phyloP scores from a whole-genome alignment of 23 tunicate species.

The Ciona savignyi region DNA sequence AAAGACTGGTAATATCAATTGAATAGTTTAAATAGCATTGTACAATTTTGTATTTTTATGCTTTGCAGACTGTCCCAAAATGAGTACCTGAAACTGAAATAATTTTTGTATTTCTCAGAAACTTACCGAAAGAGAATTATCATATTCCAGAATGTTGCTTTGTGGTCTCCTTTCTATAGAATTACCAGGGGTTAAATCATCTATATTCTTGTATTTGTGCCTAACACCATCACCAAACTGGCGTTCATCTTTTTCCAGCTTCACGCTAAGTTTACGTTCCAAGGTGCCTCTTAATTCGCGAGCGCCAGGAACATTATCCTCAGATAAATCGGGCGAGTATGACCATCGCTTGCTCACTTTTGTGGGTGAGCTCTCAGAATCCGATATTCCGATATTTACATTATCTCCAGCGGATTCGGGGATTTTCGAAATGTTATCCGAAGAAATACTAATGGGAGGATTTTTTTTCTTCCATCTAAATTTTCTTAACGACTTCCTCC shows the following conservation, averaged over 20 bases:
- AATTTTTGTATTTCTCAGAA: too few species aligned
- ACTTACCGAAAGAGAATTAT: too few species aligned
- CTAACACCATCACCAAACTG: background rate
- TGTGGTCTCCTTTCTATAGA: too few species aligned
- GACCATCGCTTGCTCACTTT: slow-evolving; percentile 61
- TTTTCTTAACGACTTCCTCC: slow-evolving; percentile 70
- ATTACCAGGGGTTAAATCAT: too few species aligned
- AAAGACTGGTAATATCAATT: too few species aligned
- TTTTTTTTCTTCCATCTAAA: slow-evolving; percentile 29
- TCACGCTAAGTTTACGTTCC: slow-evolving; percentile 38
- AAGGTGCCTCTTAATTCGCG: slow-evolving; percentile 32
- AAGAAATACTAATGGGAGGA: slow-evolving; percentile 27
- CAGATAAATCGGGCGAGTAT: slow-evolving; percentile 58
- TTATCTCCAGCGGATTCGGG: slow-evolving; percentile 5
- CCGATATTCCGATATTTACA: background rate
- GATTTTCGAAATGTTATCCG: slow-evolving; percentile 31
- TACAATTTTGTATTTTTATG: too few species aligned
- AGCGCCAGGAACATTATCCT: slow-evolving; percentile 57
- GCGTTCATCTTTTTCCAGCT: slow-evolving; percentile 13
- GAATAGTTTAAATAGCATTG: too few species aligned
- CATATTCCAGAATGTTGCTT: too few species aligned
- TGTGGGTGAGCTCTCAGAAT: background rate
- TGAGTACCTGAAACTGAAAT: too few species aligned
- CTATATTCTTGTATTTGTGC: too few species aligned
- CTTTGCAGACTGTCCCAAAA: too few species aligned